Evolutionary conservation across 1,140 invertebrate species (phyloP), one percentile per base, ranked within the genome.

Genomic region (Drosophila bipectinata): DNA sequence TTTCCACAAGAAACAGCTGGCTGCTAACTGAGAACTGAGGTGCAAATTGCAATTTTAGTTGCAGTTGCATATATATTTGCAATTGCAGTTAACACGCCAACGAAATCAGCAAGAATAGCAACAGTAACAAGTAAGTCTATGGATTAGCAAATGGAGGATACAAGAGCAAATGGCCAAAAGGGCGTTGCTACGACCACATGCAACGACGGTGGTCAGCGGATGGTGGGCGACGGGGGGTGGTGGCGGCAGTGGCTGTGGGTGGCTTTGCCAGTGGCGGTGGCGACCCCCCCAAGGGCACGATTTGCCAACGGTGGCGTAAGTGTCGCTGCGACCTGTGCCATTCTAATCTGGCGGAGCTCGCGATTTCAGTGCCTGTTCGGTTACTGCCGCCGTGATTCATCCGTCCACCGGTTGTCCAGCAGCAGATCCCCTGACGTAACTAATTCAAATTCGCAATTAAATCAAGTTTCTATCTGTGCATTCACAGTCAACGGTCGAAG

Each of bases 251-350:
- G 72, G 41, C 72, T 51, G 49, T 76, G 73, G 62, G 72, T 24
- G 52, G 52, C 24, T 9, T 21, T 53, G 58, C 48, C 32, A 26
- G 21, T 14, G 60, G 68, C 39, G 15, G 18, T 26, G 52, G 77
- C 78, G 81, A 73, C 81, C 72, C 80, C 57, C 55, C 64, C 80
- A 84, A 84, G 80, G 80, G 80, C 80, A 79, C 58, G 60, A 59
- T 59, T 49, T 55, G 44, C 32, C 61, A 58, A 48, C 58, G 71
- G 75, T 83, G 79, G 66, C 80, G 80, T 84, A 84, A 79, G 80
- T 85, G 55, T 37, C 55, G 66, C 48, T 63, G 53, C 56, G 55
- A 63, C 58, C 72, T 75, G 71, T 69, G 81, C 64, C 59, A 63
- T 74, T 80, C 56, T 60, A 68, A 69, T 68, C 68, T 52, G 41